Percentiles rank a stretch among this genome's conserved stretches.
Conservation (phyloP, 1,140 invertebrate genomes). For the Idris sp. region DNA sequence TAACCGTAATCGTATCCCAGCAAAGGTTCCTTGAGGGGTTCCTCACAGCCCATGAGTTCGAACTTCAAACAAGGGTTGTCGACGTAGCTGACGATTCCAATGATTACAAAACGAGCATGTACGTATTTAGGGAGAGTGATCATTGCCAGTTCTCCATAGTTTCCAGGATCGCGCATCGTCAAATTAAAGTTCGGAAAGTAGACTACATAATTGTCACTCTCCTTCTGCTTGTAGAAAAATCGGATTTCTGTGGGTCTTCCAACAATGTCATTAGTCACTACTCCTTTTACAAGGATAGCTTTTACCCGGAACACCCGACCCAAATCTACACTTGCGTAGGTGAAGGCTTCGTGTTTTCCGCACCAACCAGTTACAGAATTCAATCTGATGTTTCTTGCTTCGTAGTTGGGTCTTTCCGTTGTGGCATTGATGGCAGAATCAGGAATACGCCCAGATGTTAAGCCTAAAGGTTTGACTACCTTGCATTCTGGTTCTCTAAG, state of each 20-base stretch:
- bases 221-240: conserved; percentile 97
- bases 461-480: conserved; percentile 92
- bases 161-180: conserved; percentile 94
- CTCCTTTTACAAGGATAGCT: conserved; percentile 94
- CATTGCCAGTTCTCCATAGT: conserved; percentile 96
- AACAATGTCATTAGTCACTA: conserved; percentile 96
- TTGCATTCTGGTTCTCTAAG: conserved; percentile 95
- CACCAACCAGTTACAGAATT: conserved; percentile 98
- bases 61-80: conserved; percentile 97
- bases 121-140: conserved; percentile 96
- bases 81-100: conserved; percentile 96
- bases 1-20: conserved; percentile 96
- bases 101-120: conserved; percentile 93
- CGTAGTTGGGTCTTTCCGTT: conserved; percentile 93
- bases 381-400: conserved; percentile 92
- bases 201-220: conserved; percentile 95
- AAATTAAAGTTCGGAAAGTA: conserved; percentile 98
- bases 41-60: conserved; percentile 96
- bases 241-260: conserved; percentile 96
- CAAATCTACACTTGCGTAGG: conserved; percentile 92
- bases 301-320: conserved; percentile 94
- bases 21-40: conserved; percentile 86
- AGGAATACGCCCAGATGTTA: conserved; percentile 94
- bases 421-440: conserved; percentile 98
- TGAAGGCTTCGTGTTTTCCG: conserved; percentile 95